phyloP scores from a whole-genome alignment of 2,888 invertebrate genomes.

The Shargacucullia verbasci region DNA sequence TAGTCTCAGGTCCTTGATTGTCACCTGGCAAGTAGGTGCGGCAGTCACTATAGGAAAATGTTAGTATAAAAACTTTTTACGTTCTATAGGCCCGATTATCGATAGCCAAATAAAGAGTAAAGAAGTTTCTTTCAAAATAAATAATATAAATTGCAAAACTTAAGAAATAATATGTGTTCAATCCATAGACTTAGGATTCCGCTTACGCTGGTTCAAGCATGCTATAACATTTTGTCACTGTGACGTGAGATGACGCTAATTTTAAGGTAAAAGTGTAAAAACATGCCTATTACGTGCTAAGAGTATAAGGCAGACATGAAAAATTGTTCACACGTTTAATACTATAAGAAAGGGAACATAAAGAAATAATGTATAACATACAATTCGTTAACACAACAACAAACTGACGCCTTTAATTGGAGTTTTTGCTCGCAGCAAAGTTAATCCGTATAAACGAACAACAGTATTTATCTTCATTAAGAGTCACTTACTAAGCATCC shows the following conservation, averaged over 20 bases:
- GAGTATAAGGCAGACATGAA: conserved; percentile 34
- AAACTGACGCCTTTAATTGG: conserved; percentile 71
- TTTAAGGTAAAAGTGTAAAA: conserved; percentile 26
- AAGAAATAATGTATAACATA: conserved; percentile 42
- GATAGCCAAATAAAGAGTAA: too few species aligned
- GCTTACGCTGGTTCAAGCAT: too few species aligned
- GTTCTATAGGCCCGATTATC: too few species aligned
- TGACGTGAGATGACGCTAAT: conserved; percentile 13
- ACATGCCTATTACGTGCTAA: conserved; percentile 15
- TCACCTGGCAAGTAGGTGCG: too few species aligned
- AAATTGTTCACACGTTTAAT: conserved; percentile 26
- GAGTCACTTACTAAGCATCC: conserved; percentile 85
- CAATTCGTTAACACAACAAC: conserved; percentile 63
- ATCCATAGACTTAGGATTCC: too few species aligned
- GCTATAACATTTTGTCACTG: not conserved
- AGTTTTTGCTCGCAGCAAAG: conserved; percentile 79
- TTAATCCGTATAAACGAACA: conserved; percentile 86
- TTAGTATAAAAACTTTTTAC: too few species aligned
- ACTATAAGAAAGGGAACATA: conserved; percentile 25
- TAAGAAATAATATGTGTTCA: too few species aligned
- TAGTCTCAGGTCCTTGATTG: too few species aligned
- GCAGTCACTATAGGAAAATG: too few species aligned
- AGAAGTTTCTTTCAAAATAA: too few species aligned
- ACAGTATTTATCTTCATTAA: conserved; percentile 88
- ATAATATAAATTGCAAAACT: too few species aligned